Evolutionary conservation across 2,797 vertebrate species (phyloP).

Genomic region (Sternotherus odoratus): DNA sequence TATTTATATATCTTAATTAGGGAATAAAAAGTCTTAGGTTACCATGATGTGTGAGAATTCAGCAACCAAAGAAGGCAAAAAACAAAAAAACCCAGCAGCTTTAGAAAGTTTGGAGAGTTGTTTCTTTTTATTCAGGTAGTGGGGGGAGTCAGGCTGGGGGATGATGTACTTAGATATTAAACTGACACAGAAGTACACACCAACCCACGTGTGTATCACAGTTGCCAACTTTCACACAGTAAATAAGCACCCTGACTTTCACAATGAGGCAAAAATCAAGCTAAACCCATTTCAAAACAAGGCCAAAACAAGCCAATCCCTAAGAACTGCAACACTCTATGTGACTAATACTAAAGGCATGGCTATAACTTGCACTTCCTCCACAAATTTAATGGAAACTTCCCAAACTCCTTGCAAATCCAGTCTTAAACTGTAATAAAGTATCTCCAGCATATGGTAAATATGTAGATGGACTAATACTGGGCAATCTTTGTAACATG

Average conservation of each 20-base stretch:
- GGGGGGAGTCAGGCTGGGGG: background rate
- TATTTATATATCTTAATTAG: background rate
- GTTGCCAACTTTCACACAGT: too few relatives aligned
- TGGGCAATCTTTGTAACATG: fast-evolving
- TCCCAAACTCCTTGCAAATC: background rate
- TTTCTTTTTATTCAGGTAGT: background rate
- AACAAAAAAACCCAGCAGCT: too few relatives aligned
- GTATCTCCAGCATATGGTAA: background rate
- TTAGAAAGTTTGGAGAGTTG: background rate
- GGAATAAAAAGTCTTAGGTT: background rate
- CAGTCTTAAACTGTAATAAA: background rate
- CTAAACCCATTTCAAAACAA: too few relatives aligned
- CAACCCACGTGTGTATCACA: background rate
- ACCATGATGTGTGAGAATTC: background rate
- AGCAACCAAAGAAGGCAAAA: background rate
- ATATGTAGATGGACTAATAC: background rate
- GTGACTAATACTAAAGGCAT: background rate
- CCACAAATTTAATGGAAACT: background rate
- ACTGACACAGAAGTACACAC: background rate
- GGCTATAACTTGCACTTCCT: background rate
- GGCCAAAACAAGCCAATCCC: too few relatives aligned
- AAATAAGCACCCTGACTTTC: too few relatives aligned
- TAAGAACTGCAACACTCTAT: too few relatives aligned
- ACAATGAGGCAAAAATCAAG: too few relatives aligned
- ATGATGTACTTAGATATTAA: background rate